Base-by-base conservation (phyloP, 2,797 vertebrate species). In the Cryptoblepharus egeriae region DNA sequence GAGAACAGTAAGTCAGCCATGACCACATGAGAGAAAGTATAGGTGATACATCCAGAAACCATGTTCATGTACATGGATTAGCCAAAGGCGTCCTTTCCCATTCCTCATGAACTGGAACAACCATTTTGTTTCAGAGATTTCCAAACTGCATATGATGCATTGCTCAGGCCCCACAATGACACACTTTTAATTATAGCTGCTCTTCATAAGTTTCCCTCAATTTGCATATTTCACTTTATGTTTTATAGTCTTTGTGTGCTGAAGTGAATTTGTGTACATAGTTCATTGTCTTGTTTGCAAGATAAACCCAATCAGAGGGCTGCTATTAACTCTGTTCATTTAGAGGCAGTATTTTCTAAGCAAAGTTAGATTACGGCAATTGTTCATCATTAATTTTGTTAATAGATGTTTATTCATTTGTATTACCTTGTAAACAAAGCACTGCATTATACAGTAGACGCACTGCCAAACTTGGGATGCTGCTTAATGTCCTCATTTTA, bases 381-480 rank as follows among this genome's bases (percentile, higher is more conserved):
- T 89, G 86, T 84, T 91, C 86, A 84, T 88, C 75, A 82, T 90
- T 93, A 90, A 87, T 86, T 90, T 82, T 87, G 69, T 89, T 91
- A 92, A 92, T 86, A 88, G 86, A 89, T 87, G 65, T 84, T 73
- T 84, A 42, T 82, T 91, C 71, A n/a, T 89, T 88, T 88, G 77
- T 85, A 80, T 58, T 88, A 82, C 77, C 85, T 90, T 92, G 85
- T 90, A 93, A 93, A 93, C 84, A 92, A 93, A 79, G 5, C 63
- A 65, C 65, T 87, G 79, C 61, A 79, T 91, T 89, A 87, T 80
- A 87, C 64, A 91, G 60, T 73, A 88, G 68, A 63, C 75, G 87
- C 42, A 82, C 49, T 2, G 4, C 84, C 91, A 85, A 90, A 88
- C 64, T 79, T 85, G 39, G 35, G 71, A 88, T 86, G 82, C 71